Percentiles rank a stretch among this genome's conserved stretches.
Evolutionary conservation across 2,797 vertebrate species (phyloP).

Genomic region (Clarias fuscus): DNA sequence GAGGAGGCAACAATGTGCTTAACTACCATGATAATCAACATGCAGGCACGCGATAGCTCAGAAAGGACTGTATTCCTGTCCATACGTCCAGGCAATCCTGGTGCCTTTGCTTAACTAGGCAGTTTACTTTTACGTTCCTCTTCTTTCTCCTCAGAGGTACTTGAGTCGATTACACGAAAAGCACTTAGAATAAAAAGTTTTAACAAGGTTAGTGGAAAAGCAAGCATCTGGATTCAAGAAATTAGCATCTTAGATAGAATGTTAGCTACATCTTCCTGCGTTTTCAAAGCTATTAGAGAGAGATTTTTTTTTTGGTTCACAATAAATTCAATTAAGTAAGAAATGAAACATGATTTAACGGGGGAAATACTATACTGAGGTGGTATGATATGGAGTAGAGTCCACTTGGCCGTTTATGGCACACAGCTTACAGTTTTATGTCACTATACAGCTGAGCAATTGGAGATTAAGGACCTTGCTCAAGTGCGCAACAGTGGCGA

Average conservation of each 20-base stretch:
- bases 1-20: conserved; percentile 43
- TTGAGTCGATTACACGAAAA: conserved; percentile 69
- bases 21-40: conserved; percentile 38
- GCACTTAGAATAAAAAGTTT: conserved; percentile 72
- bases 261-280: not conserved
- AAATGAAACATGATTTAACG: not conserved
- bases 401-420: too few relatives aligned
- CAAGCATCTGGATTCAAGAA: conserved; percentile 43
- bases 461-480: too few relatives aligned
- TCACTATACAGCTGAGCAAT: too few relatives aligned
- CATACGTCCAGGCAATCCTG: not conserved
- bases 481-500: too few relatives aligned
- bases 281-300: not conserved
- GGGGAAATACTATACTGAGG: not conserved
- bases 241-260: conserved; percentile 36
- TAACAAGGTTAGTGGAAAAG: conserved; percentile 63
- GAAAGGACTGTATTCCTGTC: conserved; percentile 9
- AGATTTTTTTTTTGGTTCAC: not conserved
- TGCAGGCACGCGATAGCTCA: conserved; percentile 44
- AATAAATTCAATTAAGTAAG: not conserved
- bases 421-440: too few relatives aligned
- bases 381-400: not conserved
- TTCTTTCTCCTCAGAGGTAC: conserved; percentile 53
- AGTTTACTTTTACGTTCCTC: conserved; percentile 4
- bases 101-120: not conserved